Evolutionary conservation across 30 jellyfish, hydroid and myxozoan species (phyloP), one percentile per base, ranked within the genome.

Genomic region (Hydractinia symbiolongicarpus): DNA sequence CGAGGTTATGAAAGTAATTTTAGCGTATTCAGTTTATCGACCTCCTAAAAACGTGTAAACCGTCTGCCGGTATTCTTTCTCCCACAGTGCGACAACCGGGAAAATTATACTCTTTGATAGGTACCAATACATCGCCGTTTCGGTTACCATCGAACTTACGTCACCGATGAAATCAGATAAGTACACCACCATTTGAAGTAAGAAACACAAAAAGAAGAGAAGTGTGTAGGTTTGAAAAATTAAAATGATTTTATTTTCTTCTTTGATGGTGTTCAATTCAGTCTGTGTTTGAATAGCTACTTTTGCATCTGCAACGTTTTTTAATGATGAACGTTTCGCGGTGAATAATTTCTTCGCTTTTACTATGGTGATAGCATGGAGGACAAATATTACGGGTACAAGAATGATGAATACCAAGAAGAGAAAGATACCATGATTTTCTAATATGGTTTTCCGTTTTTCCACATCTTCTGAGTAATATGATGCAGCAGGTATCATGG

Each of bases 41-140:
- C 74, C 74, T 64, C 74, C 74, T 13, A 64, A 51, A 44, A 64
- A n/a, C 40, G 19, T 64, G 40, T 64, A 64, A 44, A 64, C 74
- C 7, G 74, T 64, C 52, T 44, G 52, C 19, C 74, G 74, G 17
- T 64, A 64, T 7, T 64, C 74, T 7, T 51, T 64, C 17, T 64
- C 40, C 9, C 19, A 64, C 74, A 64, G 74, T 64, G 74, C 74
- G 74, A 64, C 40, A 6, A 64, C 4, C 8, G 74, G 74, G 74
- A 64, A 64, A 0, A 64, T n/a, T n/a, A 64, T 64, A 64, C 74
- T n/a, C 40, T 64, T 64, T 44, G 74, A 64, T 64, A 64, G 40
- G 6, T 64, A 64, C 74, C 19, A 13, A 64, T 64, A 64, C 40
- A 44, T 7, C 7, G 74, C 74, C 52, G 40, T 51, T 6, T 44